Base-by-base conservation (phyloP, 2,113 vertebrate genomes). In the Neolamprologus toae region DNA sequence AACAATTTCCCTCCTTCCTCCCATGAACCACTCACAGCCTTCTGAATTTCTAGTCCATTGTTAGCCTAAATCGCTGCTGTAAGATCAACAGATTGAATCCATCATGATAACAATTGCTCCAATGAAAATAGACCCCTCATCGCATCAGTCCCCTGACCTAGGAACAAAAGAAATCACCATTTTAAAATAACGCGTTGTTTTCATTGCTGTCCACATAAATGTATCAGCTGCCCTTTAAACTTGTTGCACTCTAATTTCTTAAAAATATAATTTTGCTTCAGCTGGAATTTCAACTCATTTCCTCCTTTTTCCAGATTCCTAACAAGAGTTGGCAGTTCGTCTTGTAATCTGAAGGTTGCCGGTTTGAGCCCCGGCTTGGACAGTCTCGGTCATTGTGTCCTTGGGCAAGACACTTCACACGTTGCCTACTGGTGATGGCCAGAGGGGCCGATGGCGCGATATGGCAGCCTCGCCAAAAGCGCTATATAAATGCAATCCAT, bases 291-390 rank as follows among this genome's bases (percentile, higher is more conserved):
- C 14, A 78, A 0, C 66, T 26, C n/a, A 68, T 71, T 40, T 71
- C 12, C n/a, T 8, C 37, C 19, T 1, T 42, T 42, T 37, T 26
- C 10, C 33, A 71, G 37, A 42, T 68, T 23, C 66, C 8, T 8
- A 23, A 23, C n/a, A 21, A 54, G 54, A 14, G 54, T 57, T 57
- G 7, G 54, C 0, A 26, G 54, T 14, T 57, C 0, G 3, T 0
- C 21, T 57, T 57, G 54, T 57, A 57, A 57, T 55, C 1, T 0
- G 4, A 26, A 55, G 54, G 54, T 55, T 55, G 7, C 21, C 1
- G 1, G 0, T 2, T 26, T 0, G 21, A 55, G 0, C 54, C 54
- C 7, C 3, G 7, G 2, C 21, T 55, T 0, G 21, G 54, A 55
- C 54, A 55, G 12, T 55, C 21, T 26, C 0, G 54, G 21, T 55